phyloP scores from a whole-genome alignment of 2,888 invertebrate species.

The Eilema caniola region DNA sequence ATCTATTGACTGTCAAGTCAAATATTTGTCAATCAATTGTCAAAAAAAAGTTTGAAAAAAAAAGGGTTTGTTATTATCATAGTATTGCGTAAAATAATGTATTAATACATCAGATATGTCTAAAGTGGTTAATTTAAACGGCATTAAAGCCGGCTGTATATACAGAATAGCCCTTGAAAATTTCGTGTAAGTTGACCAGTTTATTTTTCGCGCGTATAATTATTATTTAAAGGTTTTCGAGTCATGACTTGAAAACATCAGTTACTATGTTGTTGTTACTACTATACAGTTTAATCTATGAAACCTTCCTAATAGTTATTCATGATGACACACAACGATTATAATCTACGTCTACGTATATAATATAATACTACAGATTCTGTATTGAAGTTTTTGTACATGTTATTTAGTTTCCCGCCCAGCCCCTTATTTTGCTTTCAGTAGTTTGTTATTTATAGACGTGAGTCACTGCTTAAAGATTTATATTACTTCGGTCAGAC shows the following conservation, averaged over 20 bases:
- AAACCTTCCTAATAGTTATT: background rate
- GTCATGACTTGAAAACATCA: background rate
- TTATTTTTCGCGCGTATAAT: constrained; percentile 41
- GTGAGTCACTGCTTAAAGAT: too few relatives aligned
- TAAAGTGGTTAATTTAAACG: constrained; percentile 63
- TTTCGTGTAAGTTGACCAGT: constrained; percentile 82
- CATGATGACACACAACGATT: background rate
- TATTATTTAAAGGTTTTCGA: too few relatives aligned
- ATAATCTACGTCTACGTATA: too few relatives aligned
- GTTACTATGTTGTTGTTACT: background rate
- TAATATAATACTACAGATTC: background rate
- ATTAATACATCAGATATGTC: constrained; percentile 63
- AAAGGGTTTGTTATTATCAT: background rate
- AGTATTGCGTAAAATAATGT: constrained; percentile 16
- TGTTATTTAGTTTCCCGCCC: background rate
- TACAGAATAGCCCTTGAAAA: constrained; percentile 86
- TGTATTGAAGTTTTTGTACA: background rate
- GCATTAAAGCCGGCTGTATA: constrained; percentile 79
- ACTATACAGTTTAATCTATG: background rate
- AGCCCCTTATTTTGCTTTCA: too few relatives aligned
- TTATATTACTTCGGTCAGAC: too few relatives aligned
- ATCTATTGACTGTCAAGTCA: too few relatives aligned
- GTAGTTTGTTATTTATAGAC: too few relatives aligned
- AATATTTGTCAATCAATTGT: too few relatives aligned
- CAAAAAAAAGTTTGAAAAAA: too few relatives aligned